Evolutionary conservation across 2,888 invertebrate species (phyloP).

Genomic region (Drosophila multiciliata): DNA sequence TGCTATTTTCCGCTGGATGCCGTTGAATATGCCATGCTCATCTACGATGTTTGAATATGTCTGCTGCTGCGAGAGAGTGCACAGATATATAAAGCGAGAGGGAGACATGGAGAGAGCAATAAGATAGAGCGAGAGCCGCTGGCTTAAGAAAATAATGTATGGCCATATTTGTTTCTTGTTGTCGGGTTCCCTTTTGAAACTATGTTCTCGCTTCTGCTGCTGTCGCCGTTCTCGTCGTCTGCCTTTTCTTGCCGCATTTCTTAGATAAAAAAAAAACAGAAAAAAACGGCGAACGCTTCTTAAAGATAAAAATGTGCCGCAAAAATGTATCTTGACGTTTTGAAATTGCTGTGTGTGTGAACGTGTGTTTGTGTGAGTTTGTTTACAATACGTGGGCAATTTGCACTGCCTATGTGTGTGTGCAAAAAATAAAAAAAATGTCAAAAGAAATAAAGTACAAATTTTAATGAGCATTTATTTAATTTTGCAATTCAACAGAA

Average conservation of each 20-base stretch:
- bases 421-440: conserved; percentile 17
- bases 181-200: conserved; percentile 67
- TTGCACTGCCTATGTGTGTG: conserved; percentile 4
- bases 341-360: conserved; percentile 16
- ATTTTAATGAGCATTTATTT: conserved; percentile 38
- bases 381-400: conserved; percentile 46
- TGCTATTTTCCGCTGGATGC: conserved; percentile 68
- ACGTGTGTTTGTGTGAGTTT: conserved; percentile 21
- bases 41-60: conserved; percentile 62
- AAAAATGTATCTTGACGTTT: conserved; percentile 63
- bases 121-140: conserved; percentile 36
- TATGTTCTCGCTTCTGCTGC: conserved; percentile 50
- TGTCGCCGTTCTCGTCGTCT: conserved; percentile 73
- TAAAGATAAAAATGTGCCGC: conserved; percentile 64
- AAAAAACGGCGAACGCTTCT: conserved; percentile 52
- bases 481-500: conserved; percentile 39
- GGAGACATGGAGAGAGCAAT: conserved; percentile 4
- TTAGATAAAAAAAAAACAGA: conserved; percentile 62
- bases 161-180: conserved; percentile 76
- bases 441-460: background rate
- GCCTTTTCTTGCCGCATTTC: conserved; percentile 76
- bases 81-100: conserved; percentile 24
- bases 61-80: conserved; percentile 52
- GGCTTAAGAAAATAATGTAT: conserved; percentile 79
- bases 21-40: conserved; percentile 40